These are phyloP conservation scores for Montipora cactus DNA, from an alignment of 64 coral and sea anemone species.

Conservation along the genomic window DNA sequence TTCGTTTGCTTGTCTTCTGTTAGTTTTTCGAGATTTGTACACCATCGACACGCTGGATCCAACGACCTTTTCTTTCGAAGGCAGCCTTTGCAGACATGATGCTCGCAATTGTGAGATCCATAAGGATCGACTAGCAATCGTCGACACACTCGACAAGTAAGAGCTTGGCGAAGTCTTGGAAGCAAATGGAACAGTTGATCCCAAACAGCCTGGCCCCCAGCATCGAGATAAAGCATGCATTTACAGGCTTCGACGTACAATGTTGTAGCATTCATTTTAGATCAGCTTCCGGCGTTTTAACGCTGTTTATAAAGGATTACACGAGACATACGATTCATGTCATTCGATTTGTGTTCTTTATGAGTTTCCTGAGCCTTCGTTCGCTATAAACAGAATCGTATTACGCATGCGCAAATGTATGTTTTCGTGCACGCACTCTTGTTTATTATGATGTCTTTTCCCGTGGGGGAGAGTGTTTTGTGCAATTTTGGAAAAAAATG, in stretches of 20 bases:
- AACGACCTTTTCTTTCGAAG: constrained; percentile 90
- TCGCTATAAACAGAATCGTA: neutral
- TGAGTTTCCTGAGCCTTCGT: neutral
- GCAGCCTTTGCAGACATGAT: constrained; percentile 95
- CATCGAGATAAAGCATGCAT: constrained; percentile 82
- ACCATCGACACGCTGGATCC: constrained; percentile 96
- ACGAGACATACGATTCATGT: neutral
- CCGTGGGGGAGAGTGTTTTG: neutral
- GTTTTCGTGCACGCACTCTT: neutral
- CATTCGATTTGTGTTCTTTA: neutral
- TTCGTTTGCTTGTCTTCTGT: constrained; percentile 82
- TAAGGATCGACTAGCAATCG: constrained; percentile 89
- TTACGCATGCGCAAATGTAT: neutral
- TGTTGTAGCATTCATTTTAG: constrained; percentile 82
- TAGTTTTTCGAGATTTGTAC: constrained; percentile 88
- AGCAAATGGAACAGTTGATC: constrained; percentile 83
- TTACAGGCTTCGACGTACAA: constrained; percentile 97
- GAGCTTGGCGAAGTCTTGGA: constrained; percentile 82
- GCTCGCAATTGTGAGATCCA: constrained; percentile 87
- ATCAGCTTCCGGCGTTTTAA: neutral
- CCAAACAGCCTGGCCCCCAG: constrained; percentile 59
- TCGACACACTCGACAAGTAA: constrained; percentile 95
- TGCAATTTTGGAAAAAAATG: neutral
- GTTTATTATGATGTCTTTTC: neutral
- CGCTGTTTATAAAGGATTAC: neutral